A percentile compares a stretch with the other conserved stretches of the same genome.
Evolutionary conservation across 2,888 invertebrate species (phyloP).

Genomic region (Drosophila flavopinicola): DNA sequence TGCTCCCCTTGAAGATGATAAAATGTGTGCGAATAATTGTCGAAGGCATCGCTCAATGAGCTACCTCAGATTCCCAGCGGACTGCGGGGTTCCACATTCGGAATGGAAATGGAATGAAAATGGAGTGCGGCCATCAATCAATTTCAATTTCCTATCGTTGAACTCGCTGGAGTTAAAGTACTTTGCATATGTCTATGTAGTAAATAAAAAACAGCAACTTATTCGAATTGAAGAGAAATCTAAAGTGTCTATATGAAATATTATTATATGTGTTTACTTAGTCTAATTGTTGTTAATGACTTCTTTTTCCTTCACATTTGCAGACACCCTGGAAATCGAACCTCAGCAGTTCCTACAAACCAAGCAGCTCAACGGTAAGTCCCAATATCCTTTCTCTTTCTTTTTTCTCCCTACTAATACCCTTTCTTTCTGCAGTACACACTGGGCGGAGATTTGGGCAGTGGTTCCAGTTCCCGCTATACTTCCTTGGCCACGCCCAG

Average conservation of each 20-base stretch:
- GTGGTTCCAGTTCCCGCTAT: slow-evolving; percentile 72
- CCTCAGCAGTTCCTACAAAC: slow-evolving; percentile 81
- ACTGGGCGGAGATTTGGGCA: slow-evolving; percentile 80
- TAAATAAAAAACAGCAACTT: not conserved
- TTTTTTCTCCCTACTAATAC: accelerated
- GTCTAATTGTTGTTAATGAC: too few relatives aligned
- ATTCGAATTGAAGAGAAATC: too few relatives aligned
- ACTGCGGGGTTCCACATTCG: slow-evolving; percentile 11
- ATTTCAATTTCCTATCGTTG: slow-evolving; percentile 14
- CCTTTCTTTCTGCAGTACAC: slow-evolving; percentile 73
- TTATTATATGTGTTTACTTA: too few relatives aligned
- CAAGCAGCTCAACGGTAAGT: slow-evolving; percentile 80
- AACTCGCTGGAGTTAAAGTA: not conserved
- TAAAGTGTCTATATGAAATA: too few relatives aligned
- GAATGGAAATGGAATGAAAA: not conserved
- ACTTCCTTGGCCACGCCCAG: slow-evolving; percentile 81
- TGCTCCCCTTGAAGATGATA: slow-evolving; percentile 35
- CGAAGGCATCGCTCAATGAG: slow-evolving; percentile 45
- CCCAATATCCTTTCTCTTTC: accelerated
- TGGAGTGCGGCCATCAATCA: slow-evolving; percentile 66
- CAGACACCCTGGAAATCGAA: slow-evolving; percentile 84
- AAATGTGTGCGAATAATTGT: slow-evolving; percentile 73
- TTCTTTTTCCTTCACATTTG: slow-evolving; percentile 32
- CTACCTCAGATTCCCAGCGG: slow-evolving; percentile 14
- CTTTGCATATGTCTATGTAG: not conserved